A percentile compares a stretch with the other conserved stretches of the same genome.
Evolutionary conservation across 2,888 invertebrate species (phyloP).

Genomic region (Parasteatoda lunata): DNA sequence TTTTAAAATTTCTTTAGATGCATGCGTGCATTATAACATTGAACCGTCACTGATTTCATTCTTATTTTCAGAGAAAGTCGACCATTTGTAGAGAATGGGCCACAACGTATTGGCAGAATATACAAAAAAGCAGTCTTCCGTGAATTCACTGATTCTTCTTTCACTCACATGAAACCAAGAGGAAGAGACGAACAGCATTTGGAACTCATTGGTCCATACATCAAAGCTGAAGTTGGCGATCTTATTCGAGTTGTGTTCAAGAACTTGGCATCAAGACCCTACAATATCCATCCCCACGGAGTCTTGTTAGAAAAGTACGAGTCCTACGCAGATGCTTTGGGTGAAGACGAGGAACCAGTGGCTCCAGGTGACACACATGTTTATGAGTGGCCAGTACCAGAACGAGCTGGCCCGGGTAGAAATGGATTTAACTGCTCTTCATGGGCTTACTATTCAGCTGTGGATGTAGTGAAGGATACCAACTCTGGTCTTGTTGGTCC

Average conservation of each 20-base stretch:
- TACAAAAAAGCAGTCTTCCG: conserved; percentile 70
- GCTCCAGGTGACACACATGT: conserved; percentile 68
- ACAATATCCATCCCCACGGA: conserved; percentile 69
- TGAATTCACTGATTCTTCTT: conserved; percentile 69
- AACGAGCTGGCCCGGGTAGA: conserved; percentile 68
- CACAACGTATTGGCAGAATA: conserved; percentile 65
- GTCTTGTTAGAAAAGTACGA: conserved; percentile 57
- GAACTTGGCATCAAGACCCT: conserved; percentile 69
- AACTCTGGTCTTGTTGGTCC: conserved; percentile 69
- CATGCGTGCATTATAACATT: too few species aligned
- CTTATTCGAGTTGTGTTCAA: conserved; percentile 68
- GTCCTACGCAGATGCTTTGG: conserved; percentile 38
- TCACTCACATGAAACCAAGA: conserved; percentile 60
- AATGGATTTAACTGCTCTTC: conserved; percentile 69
- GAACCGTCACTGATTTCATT: not conserved
- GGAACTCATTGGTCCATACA: conserved; percentile 71
- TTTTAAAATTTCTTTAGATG: too few species aligned
- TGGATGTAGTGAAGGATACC: conserved; percentile 67
- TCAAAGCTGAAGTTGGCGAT: conserved; percentile 72
- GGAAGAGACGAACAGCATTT: conserved; percentile 50
- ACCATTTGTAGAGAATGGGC: conserved; percentile 47
- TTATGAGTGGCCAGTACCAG: conserved; percentile 69
- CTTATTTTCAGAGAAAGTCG: conserved; percentile 50
- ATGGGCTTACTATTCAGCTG: conserved; percentile 70
- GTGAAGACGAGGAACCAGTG: conserved; percentile 65